Evolutionary conservation across 2,113 vertebrate genomes (phyloP).

Genomic region (Zingel zingel): DNA sequence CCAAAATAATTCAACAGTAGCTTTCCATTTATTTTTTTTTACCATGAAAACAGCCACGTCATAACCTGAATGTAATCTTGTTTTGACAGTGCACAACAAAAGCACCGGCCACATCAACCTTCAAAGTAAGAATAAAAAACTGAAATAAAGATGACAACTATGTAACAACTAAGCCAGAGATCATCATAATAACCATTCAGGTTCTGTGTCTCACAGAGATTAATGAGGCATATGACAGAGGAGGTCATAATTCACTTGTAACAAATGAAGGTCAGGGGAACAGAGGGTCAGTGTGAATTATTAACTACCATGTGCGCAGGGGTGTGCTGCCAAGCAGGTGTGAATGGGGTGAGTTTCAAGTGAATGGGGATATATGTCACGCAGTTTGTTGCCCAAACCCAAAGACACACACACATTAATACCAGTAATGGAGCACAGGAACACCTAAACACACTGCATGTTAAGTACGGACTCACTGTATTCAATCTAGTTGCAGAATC

Average conservation of each 20-base stretch:
- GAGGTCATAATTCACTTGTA: conserved; percentile 73
- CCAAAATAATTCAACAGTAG: conserved; percentile 19
- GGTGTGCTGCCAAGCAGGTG: conserved; percentile 60
- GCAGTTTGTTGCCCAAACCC: conserved; percentile 18
- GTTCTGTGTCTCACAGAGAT: conserved; percentile 50
- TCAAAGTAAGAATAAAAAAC: conserved; percentile 42
- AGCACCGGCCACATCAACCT: background rate
- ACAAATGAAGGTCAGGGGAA: conserved; percentile 73
- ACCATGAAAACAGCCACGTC: conserved; percentile 14
- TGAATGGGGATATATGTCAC: conserved; percentile 65
- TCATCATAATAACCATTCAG: conserved; percentile 40
- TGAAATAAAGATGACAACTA: background rate
- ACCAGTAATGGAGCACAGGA: background rate
- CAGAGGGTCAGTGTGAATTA: conserved; percentile 77
- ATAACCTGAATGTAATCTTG: conserved; percentile 30
- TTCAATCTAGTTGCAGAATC: conserved; percentile 11
- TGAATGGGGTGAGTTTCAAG: conserved; percentile 58
- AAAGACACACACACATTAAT: background rate
- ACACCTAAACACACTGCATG: background rate
- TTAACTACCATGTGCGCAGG: conserved; percentile 61
- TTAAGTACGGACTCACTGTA: background rate
- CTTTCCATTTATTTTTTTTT: conserved; percentile 23
- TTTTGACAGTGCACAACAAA: conserved; percentile 32
- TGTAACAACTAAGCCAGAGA: conserved; percentile 42
- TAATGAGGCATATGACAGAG: conserved; percentile 58